Evolutionary conservation across 1,140 invertebrate genomes (phyloP).

Genomic region (Diploscapter pachys): DNA sequence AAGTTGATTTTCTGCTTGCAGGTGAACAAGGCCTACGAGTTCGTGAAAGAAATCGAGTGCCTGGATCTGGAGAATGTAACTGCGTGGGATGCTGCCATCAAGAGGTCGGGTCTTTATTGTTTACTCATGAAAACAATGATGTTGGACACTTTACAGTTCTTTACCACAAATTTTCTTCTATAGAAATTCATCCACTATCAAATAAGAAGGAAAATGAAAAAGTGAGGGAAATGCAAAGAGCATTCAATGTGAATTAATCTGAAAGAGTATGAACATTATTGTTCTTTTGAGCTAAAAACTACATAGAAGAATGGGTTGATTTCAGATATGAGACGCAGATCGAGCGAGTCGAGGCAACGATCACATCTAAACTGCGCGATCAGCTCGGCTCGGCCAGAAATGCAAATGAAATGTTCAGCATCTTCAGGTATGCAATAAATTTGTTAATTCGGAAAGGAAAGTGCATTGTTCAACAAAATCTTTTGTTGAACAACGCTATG

Average conservation of each 20-base stretch:
- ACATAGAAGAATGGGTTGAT: background rate
- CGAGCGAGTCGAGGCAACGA: conserved; percentile 90
- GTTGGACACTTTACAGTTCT: no score
- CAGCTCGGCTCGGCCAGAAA: conserved; percentile 96
- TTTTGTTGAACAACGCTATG: no score
- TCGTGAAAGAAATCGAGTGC: conserved; percentile 96
- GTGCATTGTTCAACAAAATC: no score
- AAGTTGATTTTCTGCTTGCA: conserved; percentile 62
- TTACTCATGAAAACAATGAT: background rate
- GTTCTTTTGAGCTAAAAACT: no score
- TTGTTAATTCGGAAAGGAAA: no score
- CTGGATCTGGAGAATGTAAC: conserved; percentile 94
- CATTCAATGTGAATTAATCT: no score
- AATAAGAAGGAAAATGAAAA: no score
- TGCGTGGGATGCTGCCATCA: conserved; percentile 92
- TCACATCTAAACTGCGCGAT: conserved; percentile 90
- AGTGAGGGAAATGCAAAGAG: no score
- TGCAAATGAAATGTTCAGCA: conserved; percentile 99
- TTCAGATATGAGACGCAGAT: conserved; percentile 86
- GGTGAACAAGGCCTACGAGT: conserved; percentile 94
- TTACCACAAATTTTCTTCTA: no score
- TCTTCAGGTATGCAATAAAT: conserved; percentile 66
- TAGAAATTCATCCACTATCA: no score
- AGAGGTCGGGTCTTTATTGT: conserved; percentile 60
- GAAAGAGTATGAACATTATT: no score